Conservation (phyloP, 2,888 invertebrate genomes). For the Amblyjoppa fuscipennis region DNA sequence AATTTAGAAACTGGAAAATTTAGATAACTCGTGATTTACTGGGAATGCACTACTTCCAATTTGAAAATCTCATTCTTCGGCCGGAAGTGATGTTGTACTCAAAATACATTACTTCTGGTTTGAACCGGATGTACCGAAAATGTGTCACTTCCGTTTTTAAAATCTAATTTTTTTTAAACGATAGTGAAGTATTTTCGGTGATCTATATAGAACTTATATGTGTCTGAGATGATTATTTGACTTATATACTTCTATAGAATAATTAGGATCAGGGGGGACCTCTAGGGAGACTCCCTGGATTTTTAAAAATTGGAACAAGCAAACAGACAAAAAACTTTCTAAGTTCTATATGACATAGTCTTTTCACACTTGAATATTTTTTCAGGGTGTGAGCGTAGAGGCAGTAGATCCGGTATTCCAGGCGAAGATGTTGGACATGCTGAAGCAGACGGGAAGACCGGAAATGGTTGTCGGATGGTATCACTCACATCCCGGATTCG, state of each 20-base stretch:
- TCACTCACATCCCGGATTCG: conserved; percentile 99
- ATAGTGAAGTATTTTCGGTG: too few species aligned
- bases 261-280: background rate
- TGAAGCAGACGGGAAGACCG: conserved; percentile 98
- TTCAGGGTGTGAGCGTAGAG: conserved; percentile 97
- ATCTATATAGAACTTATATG: background rate
- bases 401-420: conserved; percentile 99
- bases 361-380: background rate
- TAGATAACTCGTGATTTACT: background rate
- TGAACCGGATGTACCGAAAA: too few species aligned
- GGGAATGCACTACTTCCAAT: background rate
- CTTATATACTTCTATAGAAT: background rate
- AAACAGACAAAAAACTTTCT: background rate
- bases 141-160: background rate
- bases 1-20: background rate
- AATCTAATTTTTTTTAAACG: background rate
- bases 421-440: conserved; percentile 99
- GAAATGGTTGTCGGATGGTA: conserved; percentile 99
- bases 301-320: background rate
- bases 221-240: background rate
- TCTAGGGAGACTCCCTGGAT: background rate
- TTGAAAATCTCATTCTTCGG: background rate
- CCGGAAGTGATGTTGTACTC: background rate
- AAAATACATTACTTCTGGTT: too few species aligned
- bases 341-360: background rate